Conservation (phyloP, 92 coral and sea anemone genomes). For the Porites cylindrica region DNA sequence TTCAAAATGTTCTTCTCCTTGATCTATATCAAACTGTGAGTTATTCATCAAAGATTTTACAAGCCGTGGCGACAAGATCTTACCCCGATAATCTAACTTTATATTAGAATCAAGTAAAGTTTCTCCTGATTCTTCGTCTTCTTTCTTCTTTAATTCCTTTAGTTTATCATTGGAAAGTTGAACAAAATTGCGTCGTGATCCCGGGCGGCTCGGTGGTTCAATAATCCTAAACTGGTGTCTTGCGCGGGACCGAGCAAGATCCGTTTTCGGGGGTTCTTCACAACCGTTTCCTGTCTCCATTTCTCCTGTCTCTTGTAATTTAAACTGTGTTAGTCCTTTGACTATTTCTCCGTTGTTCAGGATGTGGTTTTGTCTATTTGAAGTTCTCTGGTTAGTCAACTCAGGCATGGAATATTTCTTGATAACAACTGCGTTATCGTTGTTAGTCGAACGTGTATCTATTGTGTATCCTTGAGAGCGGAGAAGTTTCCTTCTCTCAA, state of each 20-base stretch:
- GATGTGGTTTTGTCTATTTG: background rate
- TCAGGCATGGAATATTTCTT: conserved; percentile 41
- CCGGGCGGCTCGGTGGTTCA: conserved; percentile 71
- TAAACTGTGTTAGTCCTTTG: conserved; percentile 21
- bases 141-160: conserved; percentile 47
- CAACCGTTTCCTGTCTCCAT: background rate
- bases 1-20: background rate
- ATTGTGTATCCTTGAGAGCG: conserved; percentile 40
- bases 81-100: conserved; percentile 36
- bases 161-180: conserved; percentile 58
- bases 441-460: conserved; percentile 5
- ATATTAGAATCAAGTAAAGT: conserved; percentile 20
- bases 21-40: background rate
- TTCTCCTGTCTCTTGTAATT: conserved; percentile 5
- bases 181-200: conserved; percentile 71
- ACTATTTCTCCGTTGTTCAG: background rate
- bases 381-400: background rate
- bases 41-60: conserved; percentile 20
- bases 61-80: background rate
- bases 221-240: conserved; percentile 62
- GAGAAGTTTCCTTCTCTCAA: conserved; percentile 63
- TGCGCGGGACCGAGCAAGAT: conserved; percentile 17
- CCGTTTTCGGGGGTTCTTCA: background rate
- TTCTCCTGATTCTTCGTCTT: conserved; percentile 7
- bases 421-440: conserved; percentile 8